Evolutionary conservation across 2,113 vertebrate species (phyloP), one percentile per base, ranked within the genome.

Genomic region (Manacus vitellinus): DNA sequence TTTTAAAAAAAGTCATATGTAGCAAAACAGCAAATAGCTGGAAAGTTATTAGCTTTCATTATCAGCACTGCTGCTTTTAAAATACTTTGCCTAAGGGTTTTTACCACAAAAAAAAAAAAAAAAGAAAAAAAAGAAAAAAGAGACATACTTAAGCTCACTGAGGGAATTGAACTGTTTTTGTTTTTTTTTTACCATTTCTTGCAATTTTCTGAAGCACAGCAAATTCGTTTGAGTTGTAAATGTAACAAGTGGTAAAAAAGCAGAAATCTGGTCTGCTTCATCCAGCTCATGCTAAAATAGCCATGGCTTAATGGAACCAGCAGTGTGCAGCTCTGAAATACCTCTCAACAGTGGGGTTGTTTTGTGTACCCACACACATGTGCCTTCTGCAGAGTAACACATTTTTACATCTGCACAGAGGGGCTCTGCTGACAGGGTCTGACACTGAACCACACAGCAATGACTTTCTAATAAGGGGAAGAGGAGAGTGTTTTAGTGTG

Each of bases 331-430:
- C 92, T 90, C 75, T 19, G 66, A 72, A 92, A 80, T 16, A 84
- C 91, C 88, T 91, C 62, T 97, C 94, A 97, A 70, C 79, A 77
- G 85, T 2, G 63, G 6, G 59, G 77, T 77, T 97, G 96, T 95
- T 97, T 54, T 72, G 88, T 81, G 77, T 82, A 96, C 96, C 96
- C 96, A 95, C 97, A 96, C 94, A 93, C 5, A 54, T 70, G 27
- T 88, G 86, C 73, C 39, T 85, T 92, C 89, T 92, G 77, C 85
- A 93, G 95, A 95, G 73, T 54, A 86, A 88, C 35, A 83, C 92
- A 95, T 67, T 97, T 96, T 88, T 54, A 91, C 82, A 88, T 54
- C 82, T 84, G 62, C 88, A 87, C 5, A 88, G 91, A 90, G 91
- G 93, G 88, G 94, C 89, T 89, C 35, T 61, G 27, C 92, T 54